Conservation (phyloP, 92 coral and sea anemone genomes). For the Zoanthus gigantus region DNA sequence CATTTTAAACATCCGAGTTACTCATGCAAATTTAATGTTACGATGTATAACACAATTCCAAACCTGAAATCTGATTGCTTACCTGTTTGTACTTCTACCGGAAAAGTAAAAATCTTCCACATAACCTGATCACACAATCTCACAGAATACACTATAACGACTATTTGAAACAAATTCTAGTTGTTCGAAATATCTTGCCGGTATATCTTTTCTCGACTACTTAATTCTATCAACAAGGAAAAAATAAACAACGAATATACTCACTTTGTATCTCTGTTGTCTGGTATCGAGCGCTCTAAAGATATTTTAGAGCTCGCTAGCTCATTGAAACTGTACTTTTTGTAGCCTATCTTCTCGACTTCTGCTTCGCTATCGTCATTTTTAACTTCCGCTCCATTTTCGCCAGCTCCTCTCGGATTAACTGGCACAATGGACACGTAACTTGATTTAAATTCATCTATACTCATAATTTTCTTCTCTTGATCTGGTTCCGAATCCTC, state of each 20-base stretch:
- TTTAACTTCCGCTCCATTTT: constrained; percentile 68
- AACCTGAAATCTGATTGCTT: constrained; percentile 3
- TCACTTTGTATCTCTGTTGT: constrained; percentile 89
- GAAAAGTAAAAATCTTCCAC: neutral
- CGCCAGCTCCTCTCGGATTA: constrained; percentile 69
- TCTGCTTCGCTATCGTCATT: constrained; percentile 56
- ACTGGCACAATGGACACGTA: constrained; percentile 73
- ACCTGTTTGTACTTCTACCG: neutral
- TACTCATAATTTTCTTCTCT: constrained; percentile 45
- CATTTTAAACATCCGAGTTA: constrained; percentile 20
- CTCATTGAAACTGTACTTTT: constrained; percentile 89
- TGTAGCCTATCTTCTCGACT: constrained; percentile 70
- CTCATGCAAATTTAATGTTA: constrained; percentile 46
- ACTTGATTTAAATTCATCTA: constrained; percentile 66
- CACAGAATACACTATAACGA: neutral
- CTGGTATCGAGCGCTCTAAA: constrained; percentile 87
- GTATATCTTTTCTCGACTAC: neutral
- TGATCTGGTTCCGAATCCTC: neutral
- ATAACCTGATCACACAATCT: neutral
- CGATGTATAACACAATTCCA: constrained; percentile 1
- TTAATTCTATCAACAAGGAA: constrained; percentile 2
- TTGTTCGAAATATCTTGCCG: neutral
- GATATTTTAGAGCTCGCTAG: constrained; percentile 91
- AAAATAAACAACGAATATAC: constrained; percentile 48
- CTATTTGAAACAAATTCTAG: neutral